Evolutionary conservation across 1,140 invertebrate species (phyloP).

Genomic region (Drosophila micromelanica): DNA sequence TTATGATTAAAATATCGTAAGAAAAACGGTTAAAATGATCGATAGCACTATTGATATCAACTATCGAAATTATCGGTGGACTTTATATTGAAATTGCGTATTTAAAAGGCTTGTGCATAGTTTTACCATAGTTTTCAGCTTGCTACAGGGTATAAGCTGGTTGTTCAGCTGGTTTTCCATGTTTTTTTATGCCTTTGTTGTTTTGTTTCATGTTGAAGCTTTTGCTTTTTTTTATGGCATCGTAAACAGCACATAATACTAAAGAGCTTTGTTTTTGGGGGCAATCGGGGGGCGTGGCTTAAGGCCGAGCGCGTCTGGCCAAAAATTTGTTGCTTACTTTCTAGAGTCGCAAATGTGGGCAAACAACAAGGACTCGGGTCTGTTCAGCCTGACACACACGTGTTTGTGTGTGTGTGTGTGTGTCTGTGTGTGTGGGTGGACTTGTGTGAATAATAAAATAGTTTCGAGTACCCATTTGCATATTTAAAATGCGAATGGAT

Average conservation of each 20-base stretch:
- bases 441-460: constrained; percentile 57
- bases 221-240: constrained; percentile 47
- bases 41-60: too few relatives aligned
- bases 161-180: background rate
- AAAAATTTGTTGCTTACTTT: constrained; percentile 44
- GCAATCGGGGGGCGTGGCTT: constrained; percentile 4
- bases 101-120: too few relatives aligned
- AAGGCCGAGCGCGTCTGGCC: constrained; percentile 35
- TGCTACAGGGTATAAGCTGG: constrained; percentile 5
- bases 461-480: constrained; percentile 54
- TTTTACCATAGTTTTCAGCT: background rate
- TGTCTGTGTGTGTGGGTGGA: constrained; percentile 12
- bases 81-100: too few relatives aligned
- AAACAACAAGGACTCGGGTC: constrained; percentile 1
- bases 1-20: too few relatives aligned
- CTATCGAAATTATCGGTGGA: too few relatives aligned
- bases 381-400: background rate
- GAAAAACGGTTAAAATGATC: too few relatives aligned
- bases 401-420: constrained; percentile 6
- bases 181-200: constrained; percentile 40
- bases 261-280: constrained; percentile 36
- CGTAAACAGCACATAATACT: constrained; percentile 57
- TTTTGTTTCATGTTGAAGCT: constrained; percentile 40
- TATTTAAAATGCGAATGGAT: constrained; percentile 40
- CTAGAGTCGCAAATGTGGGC: constrained; percentile 6